Evolutionary conservation across 2,888 invertebrate species (phyloP).

Genomic region (Ornithoptera alexandrae): DNA sequence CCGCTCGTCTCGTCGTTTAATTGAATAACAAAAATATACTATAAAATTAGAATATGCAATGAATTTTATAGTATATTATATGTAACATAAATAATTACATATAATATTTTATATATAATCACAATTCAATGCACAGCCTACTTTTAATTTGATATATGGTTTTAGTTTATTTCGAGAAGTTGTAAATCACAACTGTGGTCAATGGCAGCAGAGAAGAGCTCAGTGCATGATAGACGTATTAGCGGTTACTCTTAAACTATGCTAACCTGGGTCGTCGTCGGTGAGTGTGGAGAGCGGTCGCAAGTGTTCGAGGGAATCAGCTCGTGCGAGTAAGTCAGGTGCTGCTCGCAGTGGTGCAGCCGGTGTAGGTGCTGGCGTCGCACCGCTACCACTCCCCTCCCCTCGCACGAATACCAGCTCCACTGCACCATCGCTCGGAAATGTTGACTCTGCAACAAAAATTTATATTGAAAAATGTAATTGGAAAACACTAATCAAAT

Average conservation of each 20-base stretch:
- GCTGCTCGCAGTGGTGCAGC: constrained; percentile 84
- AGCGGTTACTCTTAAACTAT: neutral
- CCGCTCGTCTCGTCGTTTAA: too few relatives aligned
- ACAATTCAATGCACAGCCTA: too few relatives aligned
- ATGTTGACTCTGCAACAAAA: constrained; percentile 81
- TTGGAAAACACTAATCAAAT: too few relatives aligned
- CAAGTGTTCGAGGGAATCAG: constrained; percentile 87
- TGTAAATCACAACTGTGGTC: neutral
- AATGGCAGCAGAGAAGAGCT: neutral
- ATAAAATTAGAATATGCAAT: too few relatives aligned
- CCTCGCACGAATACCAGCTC: constrained; percentile 88
- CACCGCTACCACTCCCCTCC: constrained; percentile 69
- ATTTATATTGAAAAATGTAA: too few relatives aligned
- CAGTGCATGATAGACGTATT: neutral
- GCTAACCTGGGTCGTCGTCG: constrained; percentile 68
- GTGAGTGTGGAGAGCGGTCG: constrained; percentile 70
- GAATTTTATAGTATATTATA: too few relatives aligned
- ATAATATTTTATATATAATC: too few relatives aligned
- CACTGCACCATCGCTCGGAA: constrained; percentile 91
- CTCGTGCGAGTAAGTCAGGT: constrained; percentile 86
- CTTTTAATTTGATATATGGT: too few relatives aligned
- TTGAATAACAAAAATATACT: too few relatives aligned
- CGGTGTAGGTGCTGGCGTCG: constrained; percentile 85
- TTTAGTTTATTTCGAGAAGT: neutral
- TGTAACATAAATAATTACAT: too few relatives aligned